Conservation (phyloP, 2,797 vertebrate species). For the Antrozous pallidus region DNA sequence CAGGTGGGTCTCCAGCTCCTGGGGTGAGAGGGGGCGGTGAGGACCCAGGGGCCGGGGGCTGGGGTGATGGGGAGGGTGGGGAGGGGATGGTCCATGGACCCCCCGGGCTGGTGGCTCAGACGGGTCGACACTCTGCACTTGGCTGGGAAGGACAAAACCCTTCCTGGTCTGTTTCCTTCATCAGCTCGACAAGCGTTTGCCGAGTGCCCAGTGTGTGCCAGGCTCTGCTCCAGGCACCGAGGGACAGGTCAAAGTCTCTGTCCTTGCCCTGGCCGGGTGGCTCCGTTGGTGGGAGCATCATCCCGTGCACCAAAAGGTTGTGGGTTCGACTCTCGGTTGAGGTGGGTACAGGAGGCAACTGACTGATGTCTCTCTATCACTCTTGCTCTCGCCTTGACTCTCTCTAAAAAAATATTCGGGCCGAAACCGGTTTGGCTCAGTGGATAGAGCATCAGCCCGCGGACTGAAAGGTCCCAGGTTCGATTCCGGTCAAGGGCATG, state of each 20-base stretch:
- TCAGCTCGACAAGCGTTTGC: neutral
- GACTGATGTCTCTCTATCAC: neutral
- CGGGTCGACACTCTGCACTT: accelerated
- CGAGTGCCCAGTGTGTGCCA: neutral
- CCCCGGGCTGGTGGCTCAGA: neutral
- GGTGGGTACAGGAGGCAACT: neutral
- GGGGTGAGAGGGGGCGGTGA: neutral
- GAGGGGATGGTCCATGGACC: accelerated
- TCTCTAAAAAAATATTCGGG: no score
- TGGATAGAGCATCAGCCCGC: no score
- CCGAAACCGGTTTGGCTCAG: no score
- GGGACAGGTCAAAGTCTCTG: neutral
- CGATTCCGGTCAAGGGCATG: no score
- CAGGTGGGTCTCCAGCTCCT: slow-evolving; percentile 93
- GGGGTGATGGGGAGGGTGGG: neutral
- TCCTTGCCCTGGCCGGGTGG: neutral
- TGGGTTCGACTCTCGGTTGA: neutral
- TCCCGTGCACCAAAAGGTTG: neutral
- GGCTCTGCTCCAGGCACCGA: neutral
- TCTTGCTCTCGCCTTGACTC: no score
- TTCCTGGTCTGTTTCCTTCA: neutral
- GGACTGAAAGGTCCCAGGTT: no score
- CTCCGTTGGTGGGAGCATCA: neutral
- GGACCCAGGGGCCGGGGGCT: neutral
- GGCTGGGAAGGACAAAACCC: neutral